Conservation (phyloP, 1,140 invertebrate genomes). For the Drosophila leontia region DNA sequence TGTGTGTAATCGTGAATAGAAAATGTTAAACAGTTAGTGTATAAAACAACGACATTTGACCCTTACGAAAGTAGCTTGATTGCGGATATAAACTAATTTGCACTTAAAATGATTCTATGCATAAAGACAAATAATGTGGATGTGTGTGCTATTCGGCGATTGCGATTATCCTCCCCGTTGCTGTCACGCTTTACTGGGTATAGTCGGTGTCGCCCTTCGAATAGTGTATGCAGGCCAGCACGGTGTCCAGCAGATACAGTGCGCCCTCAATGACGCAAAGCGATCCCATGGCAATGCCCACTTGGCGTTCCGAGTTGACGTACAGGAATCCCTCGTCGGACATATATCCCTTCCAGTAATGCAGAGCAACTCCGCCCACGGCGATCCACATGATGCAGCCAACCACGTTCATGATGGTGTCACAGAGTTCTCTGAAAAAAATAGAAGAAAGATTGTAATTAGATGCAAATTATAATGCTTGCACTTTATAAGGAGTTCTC, state of each 20-base stretch:
- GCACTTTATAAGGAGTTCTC: neutral
- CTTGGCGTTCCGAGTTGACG: conserved; percentile 89
- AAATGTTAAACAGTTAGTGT: conserved; percentile 28
- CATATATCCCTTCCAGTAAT: conserved; percentile 94
- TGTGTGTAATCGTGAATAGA: conserved; percentile 4
- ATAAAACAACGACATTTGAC: conserved; percentile 44
- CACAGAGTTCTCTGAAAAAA: conserved; percentile 87
- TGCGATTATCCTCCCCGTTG: conserved; percentile 27
- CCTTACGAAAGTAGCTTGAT: conserved; percentile 43
- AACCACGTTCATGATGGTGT: conserved; percentile 94
- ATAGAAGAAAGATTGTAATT: neutral
- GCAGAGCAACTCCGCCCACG: conserved; percentile 92
- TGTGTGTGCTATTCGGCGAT: conserved; percentile 59
- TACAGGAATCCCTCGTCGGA: conserved; percentile 90
- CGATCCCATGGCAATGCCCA: conserved; percentile 91
- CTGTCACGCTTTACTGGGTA: conserved; percentile 47
- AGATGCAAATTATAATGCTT: neutral
- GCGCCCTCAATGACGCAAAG: conserved; percentile 92
- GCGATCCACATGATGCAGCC: conserved; percentile 93
- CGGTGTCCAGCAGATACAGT: conserved; percentile 91
- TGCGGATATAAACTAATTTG: conserved; percentile 71
- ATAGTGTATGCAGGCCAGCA: conserved; percentile 90
- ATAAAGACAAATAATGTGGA: conserved; percentile 47
- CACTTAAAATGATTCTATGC: conserved; percentile 65
- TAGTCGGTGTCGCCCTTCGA: conserved; percentile 87